Base-by-base conservation (phyloP, 2,113 vertebrate genomes). In the Equus przewalskii region DNA sequence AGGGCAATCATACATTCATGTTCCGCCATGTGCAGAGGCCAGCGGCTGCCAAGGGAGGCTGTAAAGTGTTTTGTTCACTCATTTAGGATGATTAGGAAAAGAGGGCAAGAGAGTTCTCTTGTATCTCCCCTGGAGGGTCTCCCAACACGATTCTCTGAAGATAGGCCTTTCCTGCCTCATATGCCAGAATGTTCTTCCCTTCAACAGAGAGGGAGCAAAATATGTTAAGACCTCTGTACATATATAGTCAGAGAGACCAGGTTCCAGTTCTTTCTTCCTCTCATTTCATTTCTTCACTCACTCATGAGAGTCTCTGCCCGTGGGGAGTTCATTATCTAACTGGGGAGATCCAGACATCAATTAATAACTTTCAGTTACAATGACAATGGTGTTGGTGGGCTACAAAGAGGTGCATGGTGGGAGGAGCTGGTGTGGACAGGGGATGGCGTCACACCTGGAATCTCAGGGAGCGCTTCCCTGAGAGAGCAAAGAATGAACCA, bases 221-320 rank as follows among this genome's bases (percentile, higher is more conserved):
- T 4, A 7, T 0, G 6, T 51, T 7, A 13, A 82, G n/a, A 85
- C 24, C 72, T 30, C 13, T 10, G 28, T 6, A 24, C 6, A 5
- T 33, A 11, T 19, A 7, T 7, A 6, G 41, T 64, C 8, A 1
- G 3, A n/a, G 88, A 33, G 2, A 41, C 30, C 0, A 0, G 0
- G n/a, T 10, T 3, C 36, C 56, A 9, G 22, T 19, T 88, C 49
- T 64, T 28, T 2, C 78, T 15, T 30, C 3, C 10, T 19, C 49
- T 33, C 19, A 1, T 28, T 36, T 19, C 13, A 8, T 92, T 12
- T 22, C 56, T 6, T 54, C 56, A 2, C n/a, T 56, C 10, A 33
- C 15, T 56, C 56, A 26, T 3, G 5, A 24, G 30, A 10, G 33
- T 1, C 18, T 73, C 41, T 88, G 14, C 0, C 70, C 51, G n/a